These are phyloP conservation scores for Hystrix brachyura DNA, from an alignment of 2,113 vertebrate species.

Conservation along the genomic window DNA sequence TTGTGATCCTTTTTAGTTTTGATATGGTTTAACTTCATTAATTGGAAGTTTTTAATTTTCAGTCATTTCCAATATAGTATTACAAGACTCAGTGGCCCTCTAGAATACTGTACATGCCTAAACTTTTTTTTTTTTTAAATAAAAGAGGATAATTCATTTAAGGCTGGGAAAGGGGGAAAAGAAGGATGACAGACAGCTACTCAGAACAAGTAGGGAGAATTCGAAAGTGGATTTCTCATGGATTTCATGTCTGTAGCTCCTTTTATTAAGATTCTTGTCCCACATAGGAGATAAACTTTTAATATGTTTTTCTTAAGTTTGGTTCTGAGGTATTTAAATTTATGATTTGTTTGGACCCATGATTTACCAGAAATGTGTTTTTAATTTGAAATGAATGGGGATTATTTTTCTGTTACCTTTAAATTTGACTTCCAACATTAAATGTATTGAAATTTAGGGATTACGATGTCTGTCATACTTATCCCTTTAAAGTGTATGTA, in stretches of 20 bases:
- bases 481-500: not conserved
- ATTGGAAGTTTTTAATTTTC: not conserved
- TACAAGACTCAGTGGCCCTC: slow-evolving; percentile 16
- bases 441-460: not conserved
- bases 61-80: slow-evolving; percentile 11
- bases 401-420: slow-evolving; percentile 10
- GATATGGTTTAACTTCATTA: not conserved
- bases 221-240: too few species aligned
- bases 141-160: too few species aligned
- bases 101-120: not conserved
- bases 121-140: not conserved
- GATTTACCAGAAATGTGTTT: slow-evolving; percentile 29
- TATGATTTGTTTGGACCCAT: not conserved
- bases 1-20: slow-evolving; percentile 12
- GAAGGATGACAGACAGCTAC: too few species aligned
- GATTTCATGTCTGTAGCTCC: too few species aligned
- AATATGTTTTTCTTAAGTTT: not conserved
- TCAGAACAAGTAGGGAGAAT: too few species aligned
- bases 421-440: slow-evolving; percentile 26
- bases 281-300: not conserved
- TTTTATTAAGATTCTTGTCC: too few species aligned
- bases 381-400: slow-evolving; percentile 16
- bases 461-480: not conserved
- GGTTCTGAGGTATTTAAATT: slow-evolving; percentile 7
- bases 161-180: too few species aligned